Evolutionary conservation across 2,113 vertebrate species (phyloP).

Genomic region (Craseonycteris thonglongyai): DNA sequence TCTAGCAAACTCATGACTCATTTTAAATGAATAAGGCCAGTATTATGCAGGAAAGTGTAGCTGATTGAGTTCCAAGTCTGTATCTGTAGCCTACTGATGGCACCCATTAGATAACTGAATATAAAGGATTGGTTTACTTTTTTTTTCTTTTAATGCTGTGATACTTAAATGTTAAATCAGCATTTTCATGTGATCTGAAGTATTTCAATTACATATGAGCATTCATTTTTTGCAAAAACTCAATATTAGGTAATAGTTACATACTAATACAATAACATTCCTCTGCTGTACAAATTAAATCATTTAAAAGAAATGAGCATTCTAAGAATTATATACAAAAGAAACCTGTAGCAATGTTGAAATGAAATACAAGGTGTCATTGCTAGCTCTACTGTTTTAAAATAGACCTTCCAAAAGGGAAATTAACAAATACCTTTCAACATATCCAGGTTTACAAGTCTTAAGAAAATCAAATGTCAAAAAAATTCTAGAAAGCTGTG

Average conservation of each 20-base stretch:
- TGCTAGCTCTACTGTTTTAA: slow-evolving; percentile 82
- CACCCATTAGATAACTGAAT: slow-evolving; percentile 76
- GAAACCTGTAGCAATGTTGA: slow-evolving; percentile 85
- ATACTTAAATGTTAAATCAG: slow-evolving; percentile 81
- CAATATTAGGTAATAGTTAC: slow-evolving; percentile 87
- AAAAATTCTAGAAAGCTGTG: slow-evolving; percentile 86
- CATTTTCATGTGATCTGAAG: slow-evolving; percentile 81
- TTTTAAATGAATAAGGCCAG: slow-evolving; percentile 72
- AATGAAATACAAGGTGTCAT: slow-evolving; percentile 84
- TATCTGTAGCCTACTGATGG: slow-evolving; percentile 62
- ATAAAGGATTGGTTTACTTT: slow-evolving; percentile 69
- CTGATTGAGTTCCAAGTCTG: slow-evolving; percentile 71
- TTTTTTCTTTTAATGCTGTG: slow-evolving; percentile 80
- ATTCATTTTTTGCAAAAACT: slow-evolving; percentile 85
- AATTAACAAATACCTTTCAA: slow-evolving; percentile 81
- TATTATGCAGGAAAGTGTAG: slow-evolving; percentile 50
- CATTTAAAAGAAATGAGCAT: slow-evolving; percentile 91
- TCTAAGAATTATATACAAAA: slow-evolving; percentile 92
- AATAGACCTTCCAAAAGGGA: slow-evolving; percentile 85
- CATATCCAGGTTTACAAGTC: slow-evolving; percentile 87
- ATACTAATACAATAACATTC: slow-evolving; percentile 92
- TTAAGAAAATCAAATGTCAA: slow-evolving; percentile 82
- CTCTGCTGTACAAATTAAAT: slow-evolving; percentile 94
- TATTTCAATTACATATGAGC: slow-evolving; percentile 84
- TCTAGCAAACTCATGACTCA: slow-evolving; percentile 62